A percentile compares a stretch with the other conserved stretches of the same genome.
phyloP scores from a whole-genome alignment of 2,888 invertebrate species.

The Tenthredo mesomela region DNA sequence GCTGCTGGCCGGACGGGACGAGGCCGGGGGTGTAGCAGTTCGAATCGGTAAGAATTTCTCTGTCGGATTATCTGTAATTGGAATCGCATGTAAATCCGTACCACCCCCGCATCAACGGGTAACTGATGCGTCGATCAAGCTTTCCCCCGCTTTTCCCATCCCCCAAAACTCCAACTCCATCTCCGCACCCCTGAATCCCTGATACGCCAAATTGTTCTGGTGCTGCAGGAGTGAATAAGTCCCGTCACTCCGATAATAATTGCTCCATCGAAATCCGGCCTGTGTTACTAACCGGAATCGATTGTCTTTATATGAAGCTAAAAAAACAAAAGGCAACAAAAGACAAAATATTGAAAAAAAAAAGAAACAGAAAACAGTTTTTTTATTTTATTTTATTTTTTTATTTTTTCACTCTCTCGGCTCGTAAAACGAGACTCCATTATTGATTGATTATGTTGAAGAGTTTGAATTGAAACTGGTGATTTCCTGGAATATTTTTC shows the following conservation, averaged over 20 bases:
- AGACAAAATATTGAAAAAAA: not conserved
- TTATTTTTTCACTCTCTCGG: no score
- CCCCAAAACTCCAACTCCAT: not conserved
- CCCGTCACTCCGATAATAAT: constrained; percentile 20
- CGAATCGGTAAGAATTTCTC: constrained; percentile 43
- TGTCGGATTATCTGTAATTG: constrained; percentile 55
- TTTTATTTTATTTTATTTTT: no score
- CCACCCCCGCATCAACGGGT: constrained; percentile 22
- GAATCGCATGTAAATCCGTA: constrained; percentile 54
- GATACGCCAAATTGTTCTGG: constrained; percentile 46
- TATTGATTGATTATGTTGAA: not conserved
- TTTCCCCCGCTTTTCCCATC: constrained; percentile 12
- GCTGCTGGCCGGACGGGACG: constrained; percentile 12
- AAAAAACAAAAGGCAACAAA: not conserved
- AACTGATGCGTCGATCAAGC: constrained; percentile 53
- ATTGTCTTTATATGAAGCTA: not conserved
- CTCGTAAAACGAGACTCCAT: not conserved
- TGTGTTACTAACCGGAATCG: not conserved
- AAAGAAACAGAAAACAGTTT: not conserved
- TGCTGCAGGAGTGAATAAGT: constrained; percentile 34
- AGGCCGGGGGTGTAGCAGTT: not conserved
- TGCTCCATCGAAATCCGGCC: not conserved
- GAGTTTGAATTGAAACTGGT: not conserved
- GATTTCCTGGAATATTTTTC: not conserved
- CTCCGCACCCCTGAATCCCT: constrained; percentile 35